Evolutionary conservation across 2,888 invertebrate species (phyloP), one percentile per base, ranked within the genome.

Genomic region (Drosophila flavopinicola): DNA sequence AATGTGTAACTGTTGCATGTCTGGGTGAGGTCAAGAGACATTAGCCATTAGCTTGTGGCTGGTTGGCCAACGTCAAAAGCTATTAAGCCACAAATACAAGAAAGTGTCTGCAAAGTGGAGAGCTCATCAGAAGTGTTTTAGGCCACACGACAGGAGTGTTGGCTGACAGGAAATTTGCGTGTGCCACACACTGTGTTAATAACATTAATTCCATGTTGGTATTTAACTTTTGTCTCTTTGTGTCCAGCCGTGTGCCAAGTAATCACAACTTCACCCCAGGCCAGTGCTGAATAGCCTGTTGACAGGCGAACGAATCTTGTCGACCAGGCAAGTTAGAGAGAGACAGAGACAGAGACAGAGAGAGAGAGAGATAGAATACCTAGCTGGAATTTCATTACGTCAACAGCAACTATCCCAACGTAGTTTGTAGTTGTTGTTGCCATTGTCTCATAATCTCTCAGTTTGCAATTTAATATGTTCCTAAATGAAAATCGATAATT

Each of bases 401-500:
- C 65, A 73, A 47, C 57, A 58, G 49, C 57, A 35, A 32, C 45
- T 48, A 39, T 20, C 24, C 2, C 42, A 35, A 27, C 42, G 48
- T 64, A 57, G 57, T 53, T 51, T 42, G 30, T 20, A 29, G 54
- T 66, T 52, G 35, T 24, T 47, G 44, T 7, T 15, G 44, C 33
- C 39, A 39, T 39, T 64, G 75, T 78, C 51, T 64, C 27, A 11
- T 24, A 25, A 20, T 49, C 17, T 37, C n/a, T 6, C 38, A 30
- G 33, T 42, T 25, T 48, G 58, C 39, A 44, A 61, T 78, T 63
- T 65, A 77, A 66, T 74, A 67, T 63, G 44, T 48, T 70, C 67
- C 42, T 80, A 78, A 78, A 78, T 78, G 82, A 78, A 80, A 78
- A 78, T 78, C 77, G 65, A 78, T 78, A 78, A 66, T 70, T 75